A percentile compares a stretch with the other conserved stretches of the same genome.
Evolutionary conservation across 1,140 invertebrate species (phyloP).

Genomic region (Grapholita molesta): DNA sequence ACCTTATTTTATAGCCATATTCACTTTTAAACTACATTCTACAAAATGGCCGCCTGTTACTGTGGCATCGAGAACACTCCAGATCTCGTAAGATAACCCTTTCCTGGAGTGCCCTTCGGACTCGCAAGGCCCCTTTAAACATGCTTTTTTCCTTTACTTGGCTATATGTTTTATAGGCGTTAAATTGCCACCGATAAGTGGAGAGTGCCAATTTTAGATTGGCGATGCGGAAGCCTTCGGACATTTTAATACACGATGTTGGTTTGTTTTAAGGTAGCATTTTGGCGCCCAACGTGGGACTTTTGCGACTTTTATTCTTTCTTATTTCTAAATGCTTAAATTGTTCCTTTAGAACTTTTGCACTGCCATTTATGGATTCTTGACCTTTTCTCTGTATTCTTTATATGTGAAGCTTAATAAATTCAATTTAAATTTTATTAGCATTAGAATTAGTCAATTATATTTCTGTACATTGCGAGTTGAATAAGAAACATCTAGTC

Average conservation of each 20-base stretch:
- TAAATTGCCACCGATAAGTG: background rate
- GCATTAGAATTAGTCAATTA: too few relatives aligned
- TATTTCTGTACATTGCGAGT: too few relatives aligned
- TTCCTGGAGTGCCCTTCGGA: background rate
- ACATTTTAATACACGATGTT: conserved; percentile 18
- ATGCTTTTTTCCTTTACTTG: conserved; percentile 11
- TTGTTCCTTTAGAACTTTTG: too few relatives aligned
- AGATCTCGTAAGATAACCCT: conserved; percentile 13
- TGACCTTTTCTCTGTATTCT: too few relatives aligned
- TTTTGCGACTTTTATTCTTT: background rate
- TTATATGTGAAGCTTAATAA: too few relatives aligned
- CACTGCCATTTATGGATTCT: too few relatives aligned
- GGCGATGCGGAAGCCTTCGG: background rate
- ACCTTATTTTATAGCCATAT: background rate
- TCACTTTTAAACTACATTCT: background rate
- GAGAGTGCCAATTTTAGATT: background rate
- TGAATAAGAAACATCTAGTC: too few relatives aligned
- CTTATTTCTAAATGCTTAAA: background rate
- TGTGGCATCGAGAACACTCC: conserved; percentile 7
- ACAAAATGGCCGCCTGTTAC: conserved; percentile 11
- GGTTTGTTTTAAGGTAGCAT: conserved; percentile 29
- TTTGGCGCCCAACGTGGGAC: background rate
- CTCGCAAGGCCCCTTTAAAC: conserved; percentile 3
- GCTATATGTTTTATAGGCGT: conserved; percentile 3
- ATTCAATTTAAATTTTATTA: too few relatives aligned